Base-by-base conservation (phyloP, 2,888 invertebrate genomes). In the Tenthredo distinguenda region DNA sequence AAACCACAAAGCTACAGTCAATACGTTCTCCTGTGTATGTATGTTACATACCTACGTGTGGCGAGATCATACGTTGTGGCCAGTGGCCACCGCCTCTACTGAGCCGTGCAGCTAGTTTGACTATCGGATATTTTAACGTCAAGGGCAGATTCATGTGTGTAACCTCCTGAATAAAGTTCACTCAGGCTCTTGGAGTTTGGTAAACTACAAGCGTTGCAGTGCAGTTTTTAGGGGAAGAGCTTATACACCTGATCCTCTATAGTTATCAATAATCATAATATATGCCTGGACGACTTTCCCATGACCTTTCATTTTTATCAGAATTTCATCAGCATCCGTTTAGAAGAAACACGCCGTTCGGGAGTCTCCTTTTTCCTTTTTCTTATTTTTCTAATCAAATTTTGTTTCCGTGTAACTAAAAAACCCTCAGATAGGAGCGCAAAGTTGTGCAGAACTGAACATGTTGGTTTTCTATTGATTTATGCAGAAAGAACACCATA, bases 1-100 rank as follows among this genome's bases (percentile, higher is more conserved):
- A 89, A 90, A 87, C 91, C 90, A 84, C 90, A 90, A 90, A 90
- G 89, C 85, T 89, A 90, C 86, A 90, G 91, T 89, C 90, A 90
- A 91, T 91, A 91, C 90, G 91, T 91, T 91, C 91, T 34, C 90
- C 90, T 92, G 90, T 88, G 88, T 40, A 62, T 4, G 26, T 50
- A 50, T 50, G 55, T 55, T 47, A 47, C 47, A 47, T 15, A 47
- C 47, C 15, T 15, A 55, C 71, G 76, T 84, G 86, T 86, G 86
- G 88, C 86, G 87, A 68, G 55, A 77, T 77, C 77, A 47, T 34
- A 55, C 55, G 31, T 34, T 47, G 50, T 77, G 77, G 77, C 47
- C 50, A 26, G 18, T 47, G 50, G 18, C 55, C 55, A 34, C 50
- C 26, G 55, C 77, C 34, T 77, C 77, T 40, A 55, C 50, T 55